Percentiles rank a stretch among this genome's conserved stretches.
Conservation (phyloP, 2,797 vertebrate species). For the Antrozous pallidus region DNA sequence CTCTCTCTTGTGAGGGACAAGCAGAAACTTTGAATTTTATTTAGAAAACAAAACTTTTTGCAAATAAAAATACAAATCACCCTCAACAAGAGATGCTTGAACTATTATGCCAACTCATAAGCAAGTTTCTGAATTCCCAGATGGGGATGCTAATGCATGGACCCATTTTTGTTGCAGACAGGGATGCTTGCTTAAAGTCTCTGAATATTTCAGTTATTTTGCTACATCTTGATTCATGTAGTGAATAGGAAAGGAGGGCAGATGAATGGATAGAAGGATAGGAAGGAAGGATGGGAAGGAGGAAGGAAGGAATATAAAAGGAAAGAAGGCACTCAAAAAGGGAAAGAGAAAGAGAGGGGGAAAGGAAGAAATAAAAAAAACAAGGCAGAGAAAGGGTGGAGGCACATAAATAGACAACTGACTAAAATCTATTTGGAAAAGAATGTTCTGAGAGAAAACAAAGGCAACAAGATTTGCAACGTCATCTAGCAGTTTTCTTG, state of each 20-base stretch:
- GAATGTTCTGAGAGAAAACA: background rate
- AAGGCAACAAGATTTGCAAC: background rate
- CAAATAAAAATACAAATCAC: slow-evolving; percentile 10
- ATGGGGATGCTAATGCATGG: background rate
- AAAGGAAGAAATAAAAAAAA: background rate
- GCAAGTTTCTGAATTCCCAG: background rate
- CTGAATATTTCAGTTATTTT: background rate
- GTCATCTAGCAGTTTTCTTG: background rate
- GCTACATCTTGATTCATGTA: background rate
- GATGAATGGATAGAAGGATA: background rate
- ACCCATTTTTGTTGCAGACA: background rate
- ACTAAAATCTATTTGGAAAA: background rate
- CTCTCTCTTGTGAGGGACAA: background rate
- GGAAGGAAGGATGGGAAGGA: background rate
- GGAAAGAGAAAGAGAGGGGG: background rate
- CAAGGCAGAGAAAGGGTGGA: background rate
- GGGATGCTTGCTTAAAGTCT: background rate
- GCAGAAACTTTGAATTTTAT: background rate
- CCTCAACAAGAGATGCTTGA: background rate
- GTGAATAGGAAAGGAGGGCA: background rate
- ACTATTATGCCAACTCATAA: background rate
- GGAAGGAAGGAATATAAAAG: background rate
- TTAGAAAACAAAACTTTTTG: slow-evolving; percentile 22
- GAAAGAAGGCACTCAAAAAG: background rate
- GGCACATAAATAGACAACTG: background rate